These are phyloP conservation scores for Temnothorax rugatulus DNA, from an alignment of 2,888 invertebrate genomes.

Conservation along the genomic window DNA sequence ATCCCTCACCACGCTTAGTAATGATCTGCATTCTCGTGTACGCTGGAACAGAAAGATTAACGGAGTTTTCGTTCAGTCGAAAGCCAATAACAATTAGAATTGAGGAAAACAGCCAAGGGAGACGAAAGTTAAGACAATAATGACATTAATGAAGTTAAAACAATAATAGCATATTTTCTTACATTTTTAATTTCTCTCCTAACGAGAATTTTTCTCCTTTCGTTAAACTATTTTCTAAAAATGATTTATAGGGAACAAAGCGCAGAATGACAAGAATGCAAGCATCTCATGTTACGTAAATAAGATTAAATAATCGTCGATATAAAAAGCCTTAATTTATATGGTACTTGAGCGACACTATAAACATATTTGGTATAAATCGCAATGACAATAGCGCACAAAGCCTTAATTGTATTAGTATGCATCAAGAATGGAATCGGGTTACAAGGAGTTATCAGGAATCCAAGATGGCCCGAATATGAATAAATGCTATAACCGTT, in stretches of 20 bases:
- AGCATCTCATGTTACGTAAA: not conserved
- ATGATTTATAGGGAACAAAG: not conserved
- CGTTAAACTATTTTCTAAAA: not conserved
- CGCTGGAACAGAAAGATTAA: constrained; percentile 80
- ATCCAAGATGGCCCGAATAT: not conserved
- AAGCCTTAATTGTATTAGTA: constrained; percentile 40
- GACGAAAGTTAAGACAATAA: not conserved
- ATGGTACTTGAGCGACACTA: not conserved
- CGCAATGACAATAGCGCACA: constrained; percentile 7
- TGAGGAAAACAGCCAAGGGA: not conserved
- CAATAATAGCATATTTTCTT: not conserved
- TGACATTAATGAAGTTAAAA: not conserved
- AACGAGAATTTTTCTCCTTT: not conserved
- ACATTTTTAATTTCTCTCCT: not conserved
- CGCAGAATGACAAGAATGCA: constrained; percentile 18
- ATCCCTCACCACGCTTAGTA: constrained; percentile 78
- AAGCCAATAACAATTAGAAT: not conserved
- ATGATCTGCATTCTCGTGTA: constrained; percentile 84
- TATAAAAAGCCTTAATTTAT: not conserved
- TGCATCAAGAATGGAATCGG: not conserved
- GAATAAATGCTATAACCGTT: not conserved
- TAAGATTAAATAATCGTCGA: constrained; percentile 2
- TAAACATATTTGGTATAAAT: constrained; percentile 6
- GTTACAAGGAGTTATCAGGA: constrained; percentile 6
- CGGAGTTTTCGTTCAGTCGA: constrained; percentile 20